Base-by-base conservation (phyloP, 2,797 vertebrate genomes). In the Gambusia yucatana region DNA sequence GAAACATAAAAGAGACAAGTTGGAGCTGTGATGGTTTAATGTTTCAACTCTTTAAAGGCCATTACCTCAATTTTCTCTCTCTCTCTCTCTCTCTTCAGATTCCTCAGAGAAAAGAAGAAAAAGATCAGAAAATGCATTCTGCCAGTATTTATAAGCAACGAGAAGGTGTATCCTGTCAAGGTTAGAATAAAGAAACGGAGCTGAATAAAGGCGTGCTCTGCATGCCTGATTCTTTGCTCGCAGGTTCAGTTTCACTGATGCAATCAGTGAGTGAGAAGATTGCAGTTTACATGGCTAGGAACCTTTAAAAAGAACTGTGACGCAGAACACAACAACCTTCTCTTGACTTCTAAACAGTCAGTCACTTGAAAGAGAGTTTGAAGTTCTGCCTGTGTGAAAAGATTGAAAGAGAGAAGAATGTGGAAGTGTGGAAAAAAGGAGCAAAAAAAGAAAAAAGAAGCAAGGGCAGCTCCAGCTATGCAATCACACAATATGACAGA, bases 401-500 rank as follows among this genome's bases (percentile, higher is more conserved):
- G 2, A 59, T 0, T 46, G 44, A 16, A 16, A 71, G 28, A 59
- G 41, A 36, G 70, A 69, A 85, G 79, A 81, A 82, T 76, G 73
- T 82, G 76, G 76, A 78, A 59, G 52, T 57, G 33, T 73, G 50
- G 57, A 57, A 75, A 84, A 77, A 77, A 65, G 17, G 48, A 50
- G 20, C 17, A 50, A 57, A 69, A 75, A 74, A 84, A 33, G 33
- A 76, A 74, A 70, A 28, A 72, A 73, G 83, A 79, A 82, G 79
- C 28, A 87, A 85, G 87, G 77, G 80, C 69, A 69, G 82, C 79
- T 86, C 41, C 39, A 88, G 76, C 79, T 30, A 77, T 74, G 79
- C 88, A 89, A 86, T 91, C 76, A 83, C 79, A 83, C 76, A 86
- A 88, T 91, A 90, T 89, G 84, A 87, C 89, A 90, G 82, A 86